Evolutionary conservation across 2,888 invertebrate species (phyloP).

Genomic region (Dynastes tityus): DNA sequence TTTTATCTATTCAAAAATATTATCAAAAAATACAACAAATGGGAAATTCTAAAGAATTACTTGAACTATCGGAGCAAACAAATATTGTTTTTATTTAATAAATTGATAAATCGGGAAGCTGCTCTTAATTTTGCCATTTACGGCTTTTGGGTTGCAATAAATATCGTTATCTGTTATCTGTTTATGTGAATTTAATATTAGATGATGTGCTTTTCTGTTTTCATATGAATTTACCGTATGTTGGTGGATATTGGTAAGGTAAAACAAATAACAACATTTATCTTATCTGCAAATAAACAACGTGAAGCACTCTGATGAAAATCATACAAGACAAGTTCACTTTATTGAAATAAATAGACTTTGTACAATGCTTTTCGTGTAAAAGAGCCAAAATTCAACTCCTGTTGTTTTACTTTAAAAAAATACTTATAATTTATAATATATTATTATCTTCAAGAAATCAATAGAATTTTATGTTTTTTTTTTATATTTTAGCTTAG

Average conservation of each 20-base stretch:
- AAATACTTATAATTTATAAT: too few relatives aligned
- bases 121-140: background rate
- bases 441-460: too few relatives aligned
- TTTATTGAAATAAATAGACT: slow-evolving; percentile 18
- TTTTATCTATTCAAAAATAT: too few relatives aligned
- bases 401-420: too few relatives aligned
- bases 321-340: background rate
- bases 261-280: slow-evolving; percentile 16
- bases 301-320: background rate
- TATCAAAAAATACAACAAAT: too few relatives aligned
- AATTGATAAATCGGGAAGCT: background rate
- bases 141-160: background rate
- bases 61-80: too few relatives aligned
- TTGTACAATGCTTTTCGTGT: background rate
- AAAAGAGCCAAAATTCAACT: too few relatives aligned
- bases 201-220: background rate
- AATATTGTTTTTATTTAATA: background rate
- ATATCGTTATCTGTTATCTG: background rate
- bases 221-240: slow-evolving; percentile 15
- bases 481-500: too few relatives aligned
- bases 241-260: background rate
- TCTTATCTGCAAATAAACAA: slow-evolving; percentile 17
- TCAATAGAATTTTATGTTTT: too few relatives aligned
- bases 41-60: too few relatives aligned
- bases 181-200: background rate